Evolutionary conservation across 2,888 invertebrate genomes (phyloP).

Genomic region (Octonoba sinensis): DNA sequence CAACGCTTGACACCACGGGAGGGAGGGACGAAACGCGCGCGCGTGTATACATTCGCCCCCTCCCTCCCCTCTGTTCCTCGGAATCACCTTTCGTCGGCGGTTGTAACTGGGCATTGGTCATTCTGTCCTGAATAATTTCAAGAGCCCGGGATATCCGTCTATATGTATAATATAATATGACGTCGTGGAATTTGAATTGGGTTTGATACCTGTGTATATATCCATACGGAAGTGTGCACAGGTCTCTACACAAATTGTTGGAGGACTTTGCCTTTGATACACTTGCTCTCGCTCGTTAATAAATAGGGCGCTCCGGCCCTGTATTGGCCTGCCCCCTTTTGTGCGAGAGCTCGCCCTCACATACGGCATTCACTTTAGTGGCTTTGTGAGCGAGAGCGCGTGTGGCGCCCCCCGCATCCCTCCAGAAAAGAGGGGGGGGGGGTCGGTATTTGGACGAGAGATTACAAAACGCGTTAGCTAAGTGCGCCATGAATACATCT

Average conservation of each 20-base stretch:
- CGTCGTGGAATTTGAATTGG: conserved; percentile 37
- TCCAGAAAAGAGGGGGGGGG: conserved; percentile 2
- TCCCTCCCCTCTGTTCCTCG: not conserved
- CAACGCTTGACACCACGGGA: conserved; percentile 38
- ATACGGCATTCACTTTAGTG: conserved; percentile 47
- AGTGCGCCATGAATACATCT: conserved; percentile 37
- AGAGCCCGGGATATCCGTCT: conserved; percentile 28
- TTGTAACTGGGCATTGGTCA: conserved; percentile 54
- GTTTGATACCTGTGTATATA: conserved; percentile 6
- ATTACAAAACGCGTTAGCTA: conserved; percentile 26
- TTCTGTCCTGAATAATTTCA: conserved; percentile 59
- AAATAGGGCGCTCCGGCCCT: conserved; percentile 36
- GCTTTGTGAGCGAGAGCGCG: conserved; percentile 2
- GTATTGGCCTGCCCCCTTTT: conserved; percentile 27
- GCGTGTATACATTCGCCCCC: not conserved
- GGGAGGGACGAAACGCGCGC: conserved; percentile 1
- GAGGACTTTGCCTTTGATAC: conserved; percentile 55
- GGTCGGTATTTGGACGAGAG: conserved; percentile 1
- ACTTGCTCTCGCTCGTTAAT: conserved; percentile 50
- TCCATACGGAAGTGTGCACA: conserved; percentile 7
- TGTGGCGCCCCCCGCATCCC: not conserved
- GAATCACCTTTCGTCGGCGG: conserved; percentile 48
- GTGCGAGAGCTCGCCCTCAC: conserved; percentile 14
- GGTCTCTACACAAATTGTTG: conserved; percentile 42
- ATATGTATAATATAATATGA: conserved; percentile 64